phyloP scores from a whole-genome alignment of 2,797 vertebrate species.

The Peromyscus nudipes region DNA sequence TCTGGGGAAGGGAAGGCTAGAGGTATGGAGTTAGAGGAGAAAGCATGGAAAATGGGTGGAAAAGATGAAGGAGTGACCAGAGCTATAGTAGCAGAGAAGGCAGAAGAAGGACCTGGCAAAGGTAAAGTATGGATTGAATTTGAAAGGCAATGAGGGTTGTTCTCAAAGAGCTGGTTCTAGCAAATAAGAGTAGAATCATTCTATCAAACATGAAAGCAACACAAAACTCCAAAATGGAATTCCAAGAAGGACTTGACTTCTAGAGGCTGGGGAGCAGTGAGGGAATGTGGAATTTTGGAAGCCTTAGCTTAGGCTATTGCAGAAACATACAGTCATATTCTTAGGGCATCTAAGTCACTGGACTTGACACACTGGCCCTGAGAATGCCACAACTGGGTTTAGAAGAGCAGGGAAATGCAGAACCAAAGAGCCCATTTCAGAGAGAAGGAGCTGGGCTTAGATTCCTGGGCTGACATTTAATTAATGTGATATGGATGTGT shows the following conservation, averaged over 20 bases:
- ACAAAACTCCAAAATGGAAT: background rate
- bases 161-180: background rate
- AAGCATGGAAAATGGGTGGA: background rate
- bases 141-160: background rate
- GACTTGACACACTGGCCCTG: background rate
- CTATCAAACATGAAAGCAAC: too few species aligned
- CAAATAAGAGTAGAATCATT: background rate
- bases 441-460: background rate
- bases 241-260: background rate
- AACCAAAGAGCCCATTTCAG: background rate
- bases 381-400: background rate
- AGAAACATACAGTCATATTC: background rate
- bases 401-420: background rate
- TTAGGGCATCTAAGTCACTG: background rate
- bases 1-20: background rate
- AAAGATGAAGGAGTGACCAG: background rate
- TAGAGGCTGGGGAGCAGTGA: background rate
- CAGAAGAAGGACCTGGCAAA: background rate
- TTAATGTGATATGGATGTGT: background rate
- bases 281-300: background rate
- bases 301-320: background rate
- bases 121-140: rapidly evolving
- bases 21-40: background rate
- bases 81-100: background rate
- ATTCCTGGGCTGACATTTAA: background rate